Base-by-base conservation (phyloP, 2,888 invertebrate genomes). In the Caenorhabditis sp. region DNA sequence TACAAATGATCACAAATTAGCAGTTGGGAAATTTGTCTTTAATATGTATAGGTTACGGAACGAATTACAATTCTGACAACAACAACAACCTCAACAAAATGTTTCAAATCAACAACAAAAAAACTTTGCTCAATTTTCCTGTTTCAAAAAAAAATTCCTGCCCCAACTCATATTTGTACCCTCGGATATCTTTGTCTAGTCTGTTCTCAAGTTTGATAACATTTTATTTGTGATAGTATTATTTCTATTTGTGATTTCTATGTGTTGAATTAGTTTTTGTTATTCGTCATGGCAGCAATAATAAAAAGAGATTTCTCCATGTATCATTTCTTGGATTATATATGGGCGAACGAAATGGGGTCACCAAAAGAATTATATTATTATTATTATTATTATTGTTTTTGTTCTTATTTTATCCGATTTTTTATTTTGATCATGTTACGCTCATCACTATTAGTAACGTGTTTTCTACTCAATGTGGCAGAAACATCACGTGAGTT, bases 401-500 rank as follows among this genome's bases (percentile, higher is more conserved):
- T 5, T 43, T 10, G 14, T 43, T 43, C 43, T 17, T 43, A 17
- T 17, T 43, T 43, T 43, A 43, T 43, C 43, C 43, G 43, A 43
- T 43, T 43, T 43, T 43, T 43, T 43, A 17, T 43, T 43, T 43
- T 17, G 2, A 43, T 17, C 12, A 43, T 43, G 43, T 43, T 43
- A 2, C 17, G 10, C 17, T 43, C 43, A 17, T 43, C 14, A 17
- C 10, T 43, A 12, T 17, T 43, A 14, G 3, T 43, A 43, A 17
- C 43, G 5, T 12, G 6, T 43, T 43, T 43, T 17, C 6, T 17
- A 17, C 2, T 43, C 12, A 43, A 17, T 43, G 43, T 23, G 3
- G 53, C 50, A 27, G 27, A 62, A 31, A 59, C 74, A 53, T 69
- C 74, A 43, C 58, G 74, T 74, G 19, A 66, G 74, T 69, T 66